Evolutionary conservation across 2,113 vertebrate genomes (phyloP).

Genomic region (Epinephelus lanceolatus): DNA sequence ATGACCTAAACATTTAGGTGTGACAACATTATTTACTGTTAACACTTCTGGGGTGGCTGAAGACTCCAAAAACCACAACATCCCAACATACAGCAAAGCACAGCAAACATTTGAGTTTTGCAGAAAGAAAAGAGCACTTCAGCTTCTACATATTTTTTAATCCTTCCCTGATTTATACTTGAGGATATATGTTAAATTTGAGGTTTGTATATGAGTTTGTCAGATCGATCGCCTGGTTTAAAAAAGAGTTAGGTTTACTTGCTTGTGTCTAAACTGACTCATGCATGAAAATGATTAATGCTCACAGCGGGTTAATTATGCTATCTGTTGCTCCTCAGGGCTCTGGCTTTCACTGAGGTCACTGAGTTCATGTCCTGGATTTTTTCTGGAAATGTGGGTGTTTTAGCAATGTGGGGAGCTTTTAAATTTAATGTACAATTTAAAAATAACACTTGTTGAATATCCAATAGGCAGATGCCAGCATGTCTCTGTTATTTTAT

Average conservation of each 20-base stretch:
- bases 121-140: background rate
- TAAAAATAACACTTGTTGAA: too few species aligned
- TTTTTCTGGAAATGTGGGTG: background rate
- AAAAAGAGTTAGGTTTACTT: background rate
- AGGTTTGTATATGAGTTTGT: background rate
- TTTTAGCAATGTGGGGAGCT: background rate
- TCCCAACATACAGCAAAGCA: background rate
- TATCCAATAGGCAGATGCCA: too few species aligned
- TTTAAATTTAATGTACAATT: background rate
- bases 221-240: background rate
- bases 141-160: background rate
- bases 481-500: too few species aligned
- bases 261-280: background rate
- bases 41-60: background rate
- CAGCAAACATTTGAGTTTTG: background rate
- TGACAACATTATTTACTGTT: background rate
- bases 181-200: background rate
- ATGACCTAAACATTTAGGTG: background rate
- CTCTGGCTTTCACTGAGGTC: background rate
- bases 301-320: slow-evolving; percentile 1
- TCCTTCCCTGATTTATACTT: background rate
- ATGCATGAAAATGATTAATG: background rate
- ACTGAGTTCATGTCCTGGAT: background rate
- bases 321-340: background rate
- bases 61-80: background rate